Percentiles rank a stretch among this genome's conserved stretches.
Evolutionary conservation across 2,113 vertebrate genomes (phyloP).

Genomic region (Leptosomus discolor): DNA sequence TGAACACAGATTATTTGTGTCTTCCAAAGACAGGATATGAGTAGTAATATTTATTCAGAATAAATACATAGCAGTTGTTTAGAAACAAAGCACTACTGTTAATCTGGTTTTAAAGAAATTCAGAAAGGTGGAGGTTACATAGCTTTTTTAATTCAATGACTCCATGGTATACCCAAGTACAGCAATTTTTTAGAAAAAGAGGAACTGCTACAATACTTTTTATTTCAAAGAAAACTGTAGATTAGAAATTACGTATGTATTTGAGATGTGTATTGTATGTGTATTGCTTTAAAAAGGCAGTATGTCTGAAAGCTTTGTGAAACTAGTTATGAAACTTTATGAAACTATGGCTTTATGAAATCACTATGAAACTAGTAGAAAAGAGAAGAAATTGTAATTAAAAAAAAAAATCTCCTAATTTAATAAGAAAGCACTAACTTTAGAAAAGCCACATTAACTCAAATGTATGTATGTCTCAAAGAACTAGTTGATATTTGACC

Average conservation of each 20-base stretch:
- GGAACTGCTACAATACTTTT: background rate
- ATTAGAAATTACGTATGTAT: background rate
- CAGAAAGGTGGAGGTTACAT: background rate
- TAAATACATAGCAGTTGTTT: conserved; percentile 15
- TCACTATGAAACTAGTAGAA: background rate
- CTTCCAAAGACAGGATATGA: conserved; percentile 1
- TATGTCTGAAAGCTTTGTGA: background rate
- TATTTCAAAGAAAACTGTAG: background rate
- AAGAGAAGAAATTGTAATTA: background rate
- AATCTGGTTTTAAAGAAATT: background rate
- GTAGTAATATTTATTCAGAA: background rate
- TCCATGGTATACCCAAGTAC: background rate
- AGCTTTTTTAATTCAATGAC: background rate
- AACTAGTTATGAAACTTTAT: background rate
- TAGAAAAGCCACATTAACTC: background rate
- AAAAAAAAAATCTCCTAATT: background rate
- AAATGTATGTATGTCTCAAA: background rate
- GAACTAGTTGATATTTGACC: background rate
- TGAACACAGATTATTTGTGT: background rate
- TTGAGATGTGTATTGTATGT: background rate
- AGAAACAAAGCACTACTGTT: background rate
- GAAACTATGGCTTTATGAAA: background rate
- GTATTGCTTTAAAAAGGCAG: background rate
- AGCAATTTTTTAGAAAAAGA: too few species aligned
- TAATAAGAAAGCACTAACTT: background rate